phyloP scores from a whole-genome alignment of 2,888 invertebrate genomes.

The Sepiola atlantica region DNA sequence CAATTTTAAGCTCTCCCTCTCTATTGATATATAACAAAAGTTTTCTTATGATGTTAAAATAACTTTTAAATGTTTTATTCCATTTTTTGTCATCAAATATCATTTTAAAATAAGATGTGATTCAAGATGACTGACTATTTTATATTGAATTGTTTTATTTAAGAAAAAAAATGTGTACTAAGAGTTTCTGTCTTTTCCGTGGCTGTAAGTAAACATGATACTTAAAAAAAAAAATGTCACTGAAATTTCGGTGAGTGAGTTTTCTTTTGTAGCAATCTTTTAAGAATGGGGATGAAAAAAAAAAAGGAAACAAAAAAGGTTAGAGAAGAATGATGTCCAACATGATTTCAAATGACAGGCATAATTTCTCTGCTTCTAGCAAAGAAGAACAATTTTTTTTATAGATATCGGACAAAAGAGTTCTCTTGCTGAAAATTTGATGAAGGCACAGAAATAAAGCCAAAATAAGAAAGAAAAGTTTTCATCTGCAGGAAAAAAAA shows the following conservation, averaged over 20 bases:
- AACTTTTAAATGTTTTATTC: neutral
- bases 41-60: neutral
- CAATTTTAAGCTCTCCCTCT: too few species aligned
- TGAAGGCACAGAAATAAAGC: neutral
- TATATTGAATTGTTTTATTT: neutral
- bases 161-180: too few species aligned
- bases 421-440: neutral
- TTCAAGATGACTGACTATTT: neutral
- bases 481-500: neutral
- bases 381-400: neutral
- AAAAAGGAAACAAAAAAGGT: neutral
- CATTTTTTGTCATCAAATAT: neutral
- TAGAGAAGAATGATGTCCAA: neutral
- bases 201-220: too few species aligned
- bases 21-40: too few species aligned
- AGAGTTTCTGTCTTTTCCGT: too few species aligned
- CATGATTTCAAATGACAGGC: neutral
- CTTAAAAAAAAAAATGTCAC: neutral
- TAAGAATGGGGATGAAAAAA: neutral
- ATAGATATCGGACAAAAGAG: neutral
- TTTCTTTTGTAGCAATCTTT: neutral
- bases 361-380: neutral
- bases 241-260: neutral
- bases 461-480: neutral
- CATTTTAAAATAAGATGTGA: neutral